Evolutionary conservation across 2,888 invertebrate genomes (phyloP), one percentile per base, ranked within the genome.

Genomic region (Metacarcinus magister): DNA sequence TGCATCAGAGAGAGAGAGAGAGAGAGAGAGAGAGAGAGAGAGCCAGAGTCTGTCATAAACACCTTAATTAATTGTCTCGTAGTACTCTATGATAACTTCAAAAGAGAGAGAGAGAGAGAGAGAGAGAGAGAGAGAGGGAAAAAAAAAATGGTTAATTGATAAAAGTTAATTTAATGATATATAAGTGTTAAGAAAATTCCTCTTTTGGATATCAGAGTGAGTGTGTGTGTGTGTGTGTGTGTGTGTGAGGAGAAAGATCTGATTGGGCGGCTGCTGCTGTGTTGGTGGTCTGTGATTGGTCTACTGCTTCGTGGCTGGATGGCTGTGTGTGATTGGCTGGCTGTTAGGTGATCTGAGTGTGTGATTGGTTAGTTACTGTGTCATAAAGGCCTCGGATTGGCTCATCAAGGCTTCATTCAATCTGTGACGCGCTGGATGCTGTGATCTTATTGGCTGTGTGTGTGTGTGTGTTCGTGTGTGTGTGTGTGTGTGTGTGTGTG

Each of bases 381-480:
- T 60, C 23, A 60, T 2, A 2, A 60, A 60, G 60, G 60, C 60
- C 23, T 60, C 23, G 19, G 60, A 60, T 60, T 60, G 23, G 60
- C 60, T 60, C 60, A 60, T 60, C 60, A 60, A 60, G 60, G 60
- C 60, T 60, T 60, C 60, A 4, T 48, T 13, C 7, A 2, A 19
- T 23, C 23, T 60, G 60, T 60, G 39, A 39, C 39, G 39, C 39
- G 39, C 60, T 23, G 60, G 60, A 60, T 60, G 75, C 75, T 75
- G 75, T 75, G 75, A 75, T 75, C 28, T 28, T n/a, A 28, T n/a
- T 75, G 75, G 75, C 75, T 75, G 75, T 75, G 75, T 75, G 75
- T 75, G n/a, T 75, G 75, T n/a, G n/a, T 75, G 67, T 75, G 16
- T 54, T 2, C 10, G 16, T 54, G 16, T 16, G 16, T 54, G 54